Base-by-base conservation (phyloP, 2,797 vertebrate species). In the Notolepis coatsorum region DNA sequence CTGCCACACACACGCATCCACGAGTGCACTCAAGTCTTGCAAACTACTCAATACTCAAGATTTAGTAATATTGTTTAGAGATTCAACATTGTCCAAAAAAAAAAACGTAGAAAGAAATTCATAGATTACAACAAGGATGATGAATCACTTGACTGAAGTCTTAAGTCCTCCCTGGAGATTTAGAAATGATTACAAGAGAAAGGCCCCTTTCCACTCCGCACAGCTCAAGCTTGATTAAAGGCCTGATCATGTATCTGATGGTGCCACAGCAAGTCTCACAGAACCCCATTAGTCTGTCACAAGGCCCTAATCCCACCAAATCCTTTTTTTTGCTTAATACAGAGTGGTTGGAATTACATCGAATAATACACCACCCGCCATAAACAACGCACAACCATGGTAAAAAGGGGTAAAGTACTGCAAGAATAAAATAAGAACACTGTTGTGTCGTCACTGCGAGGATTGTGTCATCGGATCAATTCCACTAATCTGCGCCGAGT, bases 281-380 rank as follows among this genome's bases (percentile, higher is more conserved):
- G 63, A n/a, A n/a, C n/a, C n/a, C 64, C 71, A 77, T 77, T 73
- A 75, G 70, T 84, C 87, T 88, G 77, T 65, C 76, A 63, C 76
- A 75, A 71, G 42, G 48, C 20, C 68, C 51, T 92, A 90, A 93
- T 91, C 88, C 88, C 46, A 54, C 25, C 53, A 86, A 91, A 92
- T 89, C 90, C 84, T 86, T 88, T 90, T 81, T 92, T 92, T 91
- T 88, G 65, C 38, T 68, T 33, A 28, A 65, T 68, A 81, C 46
- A 58, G 65, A 62, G 42, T 55, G 63, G 47, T 53, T 20, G 61
- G 71, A 70, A 68, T 70, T 58, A 49, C 75, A 73, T 73, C 80
- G 80, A 81, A 79, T 81, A 77, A 71, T 45, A 30, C 56, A 41
- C 52, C 31, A 45, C 45, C 42, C 61, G 55, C 50, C 63, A 58